A percentile compares a stretch with the other conserved stretches of the same genome.
Conservation (phyloP, 1,140 invertebrate species). For the Brachionus manjavacas region DNA sequence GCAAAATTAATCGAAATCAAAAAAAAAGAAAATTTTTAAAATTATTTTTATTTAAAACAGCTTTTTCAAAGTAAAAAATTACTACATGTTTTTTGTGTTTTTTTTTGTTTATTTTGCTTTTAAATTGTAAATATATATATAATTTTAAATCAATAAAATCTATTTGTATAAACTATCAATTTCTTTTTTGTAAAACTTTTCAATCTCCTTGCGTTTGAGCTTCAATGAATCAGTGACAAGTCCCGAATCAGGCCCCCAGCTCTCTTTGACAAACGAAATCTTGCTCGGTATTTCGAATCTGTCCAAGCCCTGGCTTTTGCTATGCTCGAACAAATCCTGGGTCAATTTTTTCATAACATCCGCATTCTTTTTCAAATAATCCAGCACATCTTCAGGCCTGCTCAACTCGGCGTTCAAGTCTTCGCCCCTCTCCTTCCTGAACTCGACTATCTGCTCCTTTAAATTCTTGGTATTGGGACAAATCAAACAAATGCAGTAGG, state of each 20-base stretch:
- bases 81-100: too few relatives aligned
- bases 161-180: constrained; percentile 29
- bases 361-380: background rate
- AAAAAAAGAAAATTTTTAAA: too few relatives aligned
- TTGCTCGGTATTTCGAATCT: constrained; percentile 87
- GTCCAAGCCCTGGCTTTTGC: constrained; percentile 57
- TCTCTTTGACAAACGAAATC: constrained; percentile 78
- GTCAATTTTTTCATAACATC: background rate
- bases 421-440: background rate
- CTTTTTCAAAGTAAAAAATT: too few relatives aligned
- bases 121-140: background rate
- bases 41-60: too few relatives aligned
- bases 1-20: too few relatives aligned
- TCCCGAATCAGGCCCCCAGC: constrained; percentile 92
- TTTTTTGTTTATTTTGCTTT: background rate
- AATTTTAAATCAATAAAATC: background rate
- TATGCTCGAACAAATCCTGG: background rate
- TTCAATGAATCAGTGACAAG: constrained; percentile 93
- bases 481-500: background rate
- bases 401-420: background rate
- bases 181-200: constrained; percentile 7
- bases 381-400: background rate
- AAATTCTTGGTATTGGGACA: constrained; percentile 20
- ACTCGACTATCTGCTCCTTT: background rate
- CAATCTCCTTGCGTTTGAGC: constrained; percentile 66